These are phyloP conservation scores for Blomia tropicalis DNA, from an alignment of 2,888 invertebrate species.

Conservation along the genomic window DNA sequence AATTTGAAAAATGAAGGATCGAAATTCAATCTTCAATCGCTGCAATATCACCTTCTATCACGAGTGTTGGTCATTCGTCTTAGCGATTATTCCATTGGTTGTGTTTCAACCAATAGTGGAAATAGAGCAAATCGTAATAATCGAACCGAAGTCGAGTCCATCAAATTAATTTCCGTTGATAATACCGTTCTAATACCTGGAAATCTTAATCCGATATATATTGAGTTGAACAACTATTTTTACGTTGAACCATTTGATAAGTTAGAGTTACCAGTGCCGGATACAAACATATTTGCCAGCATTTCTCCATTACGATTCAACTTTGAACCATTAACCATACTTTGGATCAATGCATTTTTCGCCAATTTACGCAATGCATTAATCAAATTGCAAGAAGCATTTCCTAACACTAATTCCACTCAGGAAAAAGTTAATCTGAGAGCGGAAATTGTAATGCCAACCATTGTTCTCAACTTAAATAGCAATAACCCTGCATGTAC, in stretches of 20 bases:
- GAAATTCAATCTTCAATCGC: slow-evolving; percentile 29
- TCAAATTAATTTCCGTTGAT: slow-evolving; percentile 20
- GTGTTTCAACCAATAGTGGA: slow-evolving; percentile 26
- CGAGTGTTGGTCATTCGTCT: slow-evolving; percentile 21
- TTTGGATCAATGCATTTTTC: slow-evolving; percentile 87
- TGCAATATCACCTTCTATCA: slow-evolving; percentile 19
- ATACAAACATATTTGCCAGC: slow-evolving; percentile 77
- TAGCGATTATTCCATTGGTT: slow-evolving; percentile 23
- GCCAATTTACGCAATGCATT: slow-evolving; percentile 63
- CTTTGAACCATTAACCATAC: slow-evolving; percentile 67
- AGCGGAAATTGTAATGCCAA: slow-evolving; percentile 24
- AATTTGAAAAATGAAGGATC: slow-evolving; percentile 45
- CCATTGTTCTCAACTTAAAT: slow-evolving; percentile 9
- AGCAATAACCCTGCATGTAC: background rate
- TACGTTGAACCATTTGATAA: slow-evolving; percentile 81
- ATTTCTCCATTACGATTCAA: slow-evolving; percentile 73
- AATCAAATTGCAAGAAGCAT: slow-evolving; percentile 31
- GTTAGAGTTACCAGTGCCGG: slow-evolving; percentile 55
- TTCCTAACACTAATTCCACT: slow-evolving; percentile 15
- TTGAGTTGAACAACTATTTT: slow-evolving; percentile 78
- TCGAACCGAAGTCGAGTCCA: background rate
- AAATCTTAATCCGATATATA: slow-evolving; percentile 78
- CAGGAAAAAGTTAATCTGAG: slow-evolving; percentile 20
- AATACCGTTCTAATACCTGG: slow-evolving; percentile 63
- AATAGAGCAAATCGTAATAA: slow-evolving; percentile 1